A percentile compares a stretch with the other conserved stretches of the same genome.
Conservation (phyloP, 2,888 invertebrate genomes). For the Eupithecia centaureata region DNA sequence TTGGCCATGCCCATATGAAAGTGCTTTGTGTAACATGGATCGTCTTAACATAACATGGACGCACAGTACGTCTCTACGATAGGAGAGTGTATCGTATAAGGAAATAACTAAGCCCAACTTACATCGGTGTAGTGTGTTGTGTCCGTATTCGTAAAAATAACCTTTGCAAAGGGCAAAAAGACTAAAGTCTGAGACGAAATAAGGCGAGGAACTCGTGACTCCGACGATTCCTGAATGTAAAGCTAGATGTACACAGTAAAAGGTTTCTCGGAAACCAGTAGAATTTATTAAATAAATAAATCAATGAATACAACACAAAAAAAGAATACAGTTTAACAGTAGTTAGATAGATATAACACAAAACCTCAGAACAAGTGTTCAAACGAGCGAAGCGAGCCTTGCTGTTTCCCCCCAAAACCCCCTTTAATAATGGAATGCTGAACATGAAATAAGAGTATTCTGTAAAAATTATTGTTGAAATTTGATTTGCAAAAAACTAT, state of each 20-base stretch:
- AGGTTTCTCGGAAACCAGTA: background rate
- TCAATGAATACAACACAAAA: too few relatives aligned
- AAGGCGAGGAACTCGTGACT: conserved; percentile 72
- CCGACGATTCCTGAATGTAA: conserved; percentile 51
- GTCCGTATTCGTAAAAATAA: conserved; percentile 49
- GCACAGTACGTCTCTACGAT: background rate
- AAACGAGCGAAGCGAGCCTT: too few relatives aligned
- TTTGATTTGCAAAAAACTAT: background rate
- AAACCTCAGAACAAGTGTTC: too few relatives aligned
- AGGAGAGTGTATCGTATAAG: background rate
- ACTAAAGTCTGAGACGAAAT: conserved; percentile 56
- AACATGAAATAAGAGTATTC: background rate
- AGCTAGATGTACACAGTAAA: conserved; percentile 24
- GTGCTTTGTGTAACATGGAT: too few relatives aligned
- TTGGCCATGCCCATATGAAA: background rate
- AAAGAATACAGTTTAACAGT: too few relatives aligned
- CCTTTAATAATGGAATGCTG: background rate
- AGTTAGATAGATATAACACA: background rate
- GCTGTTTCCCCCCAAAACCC: too few relatives aligned
- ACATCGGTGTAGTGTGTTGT: conserved; percentile 4
- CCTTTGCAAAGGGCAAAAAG: conserved; percentile 57
- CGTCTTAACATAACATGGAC: background rate
- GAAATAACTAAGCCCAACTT: conserved; percentile 1
- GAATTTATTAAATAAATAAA: too few relatives aligned
- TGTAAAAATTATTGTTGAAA: background rate